Base-by-base conservation (phyloP, 2,888 invertebrate species). In the Lasioglossum oenotherae region DNA sequence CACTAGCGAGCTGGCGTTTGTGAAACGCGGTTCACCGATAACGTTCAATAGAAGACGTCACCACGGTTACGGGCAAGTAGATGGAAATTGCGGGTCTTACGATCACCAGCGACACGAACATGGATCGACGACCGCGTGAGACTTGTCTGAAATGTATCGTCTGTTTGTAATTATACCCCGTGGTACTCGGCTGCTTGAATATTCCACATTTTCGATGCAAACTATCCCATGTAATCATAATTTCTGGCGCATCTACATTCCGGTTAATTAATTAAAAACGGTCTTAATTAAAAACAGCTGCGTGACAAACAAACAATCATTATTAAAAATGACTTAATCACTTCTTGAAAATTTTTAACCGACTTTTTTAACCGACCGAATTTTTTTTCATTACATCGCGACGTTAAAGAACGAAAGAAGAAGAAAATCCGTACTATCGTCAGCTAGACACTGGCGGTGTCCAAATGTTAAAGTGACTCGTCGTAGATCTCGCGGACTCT, bases 101-200 rank as follows among this genome's bases (percentile, higher is more conserved):
- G 53, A 75, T 71, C 67, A 76, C 72, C 71, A 53, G 44, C 23
- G 16, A 57, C 57, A 46, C 49, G 75, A 44, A 53, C 73, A 16
- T 31, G 79, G 86, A 81, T 85, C 81, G 78, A 80, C 75, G 84
- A 80, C 81, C 81, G 78, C 81, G 86, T 80, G 80, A 67, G 80
- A 84, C 19, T 74, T 14, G 16, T 14, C 19, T 23, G 69, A 69
- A 67, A 19, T 19, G 69, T 67, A 69, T 38, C 38, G n/a, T n/a
- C n/a, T 38, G n/a, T 69, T 69, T 38, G 35, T 69, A 69, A 69
- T 69, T 38, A 38, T 38, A 38, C 38, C 4, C 35, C 19, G 23
- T 4, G 69, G 35, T 23, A 10, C 38, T n/a, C 12, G 10, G 19
- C 69, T n/a, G 12, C 38, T 69, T n/a, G 23, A n/a, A 41, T 69